Evolutionary conservation across 2,888 invertebrate species (phyloP).

Genomic region (Microdon myrmicae): DNA sequence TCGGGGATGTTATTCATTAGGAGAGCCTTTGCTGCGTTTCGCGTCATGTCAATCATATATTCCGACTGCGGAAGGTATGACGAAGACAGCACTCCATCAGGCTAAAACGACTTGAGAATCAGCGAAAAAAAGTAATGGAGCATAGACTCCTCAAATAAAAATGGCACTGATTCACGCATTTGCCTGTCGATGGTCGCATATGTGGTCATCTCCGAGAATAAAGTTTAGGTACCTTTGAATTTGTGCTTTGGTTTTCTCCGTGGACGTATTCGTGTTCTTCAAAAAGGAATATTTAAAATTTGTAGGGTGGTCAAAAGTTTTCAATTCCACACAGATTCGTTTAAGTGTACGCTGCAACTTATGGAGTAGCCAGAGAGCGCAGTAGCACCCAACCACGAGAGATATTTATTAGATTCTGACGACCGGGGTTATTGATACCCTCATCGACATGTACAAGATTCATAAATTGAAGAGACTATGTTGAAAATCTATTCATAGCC

Average conservation of each 20-base stretch:
- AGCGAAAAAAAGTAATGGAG: no score
- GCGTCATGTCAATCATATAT: no score
- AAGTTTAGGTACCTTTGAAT: slow-evolving; percentile 88
- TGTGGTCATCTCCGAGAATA: slow-evolving; percentile 84
- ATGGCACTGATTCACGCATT: no score
- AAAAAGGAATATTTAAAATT: slow-evolving; percentile 85
- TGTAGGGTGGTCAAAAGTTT: slow-evolving; percentile 84
- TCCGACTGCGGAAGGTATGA: no score
- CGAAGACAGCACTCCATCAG: no score
- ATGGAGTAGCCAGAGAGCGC: slow-evolving; percentile 74
- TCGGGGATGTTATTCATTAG: no score
- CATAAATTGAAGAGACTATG: slow-evolving; percentile 76
- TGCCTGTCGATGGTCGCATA: slow-evolving; percentile 90
- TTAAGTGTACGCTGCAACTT: slow-evolving; percentile 85
- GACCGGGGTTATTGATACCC: slow-evolving; percentile 60
- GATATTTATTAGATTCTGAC: slow-evolving; percentile 68
- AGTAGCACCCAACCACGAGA: slow-evolving; percentile 77
- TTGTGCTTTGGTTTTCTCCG: slow-evolving; percentile 84
- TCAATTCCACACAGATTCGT: slow-evolving; percentile 83
- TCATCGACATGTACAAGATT: slow-evolving; percentile 82
- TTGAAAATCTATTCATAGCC: no score
- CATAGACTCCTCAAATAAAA: no score
- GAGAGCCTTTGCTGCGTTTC: no score
- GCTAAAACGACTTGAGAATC: no score
- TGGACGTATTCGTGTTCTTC: slow-evolving; percentile 81